phyloP scores from a whole-genome alignment of 2,888 invertebrate species.

The Zele albiditarsus region DNA sequence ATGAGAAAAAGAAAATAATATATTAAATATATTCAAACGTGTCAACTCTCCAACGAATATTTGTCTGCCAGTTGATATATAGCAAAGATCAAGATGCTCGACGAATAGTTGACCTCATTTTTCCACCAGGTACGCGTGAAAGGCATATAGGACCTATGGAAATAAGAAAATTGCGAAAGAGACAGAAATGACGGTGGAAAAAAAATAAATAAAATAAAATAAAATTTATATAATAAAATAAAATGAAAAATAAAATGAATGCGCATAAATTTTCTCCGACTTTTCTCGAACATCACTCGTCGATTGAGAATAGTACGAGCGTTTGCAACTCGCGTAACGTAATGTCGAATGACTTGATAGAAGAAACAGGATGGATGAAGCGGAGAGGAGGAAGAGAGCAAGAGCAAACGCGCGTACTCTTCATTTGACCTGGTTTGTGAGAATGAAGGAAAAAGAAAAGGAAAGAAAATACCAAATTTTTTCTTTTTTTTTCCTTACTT shows the following conservation, averaged over 20 bases:
- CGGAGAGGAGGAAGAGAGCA: background rate
- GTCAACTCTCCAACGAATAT: background rate
- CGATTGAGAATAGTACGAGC: slow-evolving; percentile 27
- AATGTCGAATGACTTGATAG: slow-evolving; percentile 31
- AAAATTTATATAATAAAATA: background rate
- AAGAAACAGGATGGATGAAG: background rate
- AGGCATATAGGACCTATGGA: background rate
- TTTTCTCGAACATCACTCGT: slow-evolving; percentile 10
- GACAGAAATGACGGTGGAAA: background rate
- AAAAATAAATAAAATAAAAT: background rate
- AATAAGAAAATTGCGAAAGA: background rate
- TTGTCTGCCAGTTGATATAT: background rate
- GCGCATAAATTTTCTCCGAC: slow-evolving; percentile 32
- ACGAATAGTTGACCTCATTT: slow-evolving; percentile 19
- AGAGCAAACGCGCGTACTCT: background rate
- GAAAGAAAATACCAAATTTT: too few species aligned
- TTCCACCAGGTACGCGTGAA: background rate
- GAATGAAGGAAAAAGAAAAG: background rate
- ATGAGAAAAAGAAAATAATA: background rate
- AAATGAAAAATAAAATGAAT: slow-evolving; percentile 6
- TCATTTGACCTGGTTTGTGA: slow-evolving; percentile 17
- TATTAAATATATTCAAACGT: slow-evolving; percentile 8
- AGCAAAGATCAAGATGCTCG: background rate
- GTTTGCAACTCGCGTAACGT: slow-evolving; percentile 27
- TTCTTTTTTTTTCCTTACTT: slow-evolving; percentile 5